Base-by-base conservation (phyloP, 2,797 vertebrate species). In the Helicolenus hilgendorfi region DNA sequence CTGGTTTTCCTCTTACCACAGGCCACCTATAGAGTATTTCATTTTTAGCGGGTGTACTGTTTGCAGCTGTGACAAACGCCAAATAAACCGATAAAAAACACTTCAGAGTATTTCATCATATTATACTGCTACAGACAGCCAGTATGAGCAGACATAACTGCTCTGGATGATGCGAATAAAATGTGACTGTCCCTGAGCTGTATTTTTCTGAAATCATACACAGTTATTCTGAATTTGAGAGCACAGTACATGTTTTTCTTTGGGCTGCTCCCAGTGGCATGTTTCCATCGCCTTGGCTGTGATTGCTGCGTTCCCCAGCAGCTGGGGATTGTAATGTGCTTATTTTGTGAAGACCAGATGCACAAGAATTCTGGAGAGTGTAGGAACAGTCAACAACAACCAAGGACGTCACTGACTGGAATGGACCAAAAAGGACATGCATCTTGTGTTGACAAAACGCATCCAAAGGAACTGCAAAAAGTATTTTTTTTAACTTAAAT, bases 191-290 rank as follows among this genome's bases (percentile, higher is more conserved):
- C 75, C 85, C 81, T 22, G 38, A 90, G 89, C 83, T 69, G 74
- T 72, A 87, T 90, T 92, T 20, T 91, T 70, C 90, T 90, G 85
- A 91, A 89, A 90, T 82, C 63, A 79, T 49, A 80, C 79, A 81
- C 49, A 5, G 75, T 71, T 65, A 63, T 72, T 89, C 67, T 86
- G 72, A 76, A 87, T 91, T 65, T 84, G 24, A 90, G 64, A 86
- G 63, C 59, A 59, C 33, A 49, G 53, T 75, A 78, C 75, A 75
- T 72, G 13, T 72, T 80, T 89, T 79, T 77, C 62, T 85, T 65
- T 78, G 79, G 67, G 81, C 9, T 1, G 45, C 67, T 81, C 79
- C 70, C 81, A 84, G n/a, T 85, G 80, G 60, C 73, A 70, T 68
- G 79, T 86, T 93, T 92, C 85, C 79, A 59, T 79, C 9, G 45